A percentile compares a stretch with the other conserved stretches of the same genome.
These are phyloP conservation scores for Hydrolagus colliei DNA, from an alignment of 2,797 vertebrate genomes.

Conservation along the genomic window DNA sequence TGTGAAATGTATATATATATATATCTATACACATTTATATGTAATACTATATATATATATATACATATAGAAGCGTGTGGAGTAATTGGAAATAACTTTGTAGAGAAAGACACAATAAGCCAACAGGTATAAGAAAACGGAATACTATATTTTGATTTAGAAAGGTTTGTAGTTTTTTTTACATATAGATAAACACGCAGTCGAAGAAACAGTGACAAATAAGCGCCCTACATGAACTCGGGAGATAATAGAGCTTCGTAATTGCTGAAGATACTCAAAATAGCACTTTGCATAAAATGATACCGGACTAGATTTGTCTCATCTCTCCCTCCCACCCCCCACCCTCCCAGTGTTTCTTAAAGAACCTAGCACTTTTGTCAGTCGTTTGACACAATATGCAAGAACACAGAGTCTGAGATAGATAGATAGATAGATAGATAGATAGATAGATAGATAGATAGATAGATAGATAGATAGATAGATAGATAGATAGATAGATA, in stretches of 20 bases:
- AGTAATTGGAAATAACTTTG: slow-evolving; percentile 6
- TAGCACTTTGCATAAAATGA: slow-evolving; percentile 73
- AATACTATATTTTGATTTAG: slow-evolving; percentile 91
- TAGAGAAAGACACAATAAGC: slow-evolving; percentile 55
- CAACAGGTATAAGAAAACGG: slow-evolving; percentile 76
- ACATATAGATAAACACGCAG: slow-evolving; percentile 87
- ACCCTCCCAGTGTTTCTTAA: slow-evolving; percentile 41
- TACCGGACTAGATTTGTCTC: slow-evolving; percentile 60
- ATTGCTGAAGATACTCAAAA: slow-evolving; percentile 70
- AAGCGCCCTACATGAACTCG: slow-evolving; percentile 76
- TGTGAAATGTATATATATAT: too few relatives aligned
- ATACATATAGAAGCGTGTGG: neutral
- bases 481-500: neutral
- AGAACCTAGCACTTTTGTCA: slow-evolving; percentile 65
- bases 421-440: slow-evolving; percentile 59
- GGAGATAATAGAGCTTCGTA: slow-evolving; percentile 58
- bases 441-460: slow-evolving; percentile 28
- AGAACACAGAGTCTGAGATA: slow-evolving; percentile 81
- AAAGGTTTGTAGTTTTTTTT: slow-evolving; percentile 64
- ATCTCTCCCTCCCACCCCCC: slow-evolving; percentile 33
- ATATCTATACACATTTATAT: too few relatives aligned
- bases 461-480: neutral
- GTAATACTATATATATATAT: neutral
- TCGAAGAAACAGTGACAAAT: slow-evolving; percentile 76
- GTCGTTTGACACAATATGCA: slow-evolving; percentile 76